A percentile compares a stretch with the other conserved stretches of the same genome.
Evolutionary conservation across 2,797 vertebrate species (phyloP).

Genomic region (Lindbergichthys nudifrons): DNA sequence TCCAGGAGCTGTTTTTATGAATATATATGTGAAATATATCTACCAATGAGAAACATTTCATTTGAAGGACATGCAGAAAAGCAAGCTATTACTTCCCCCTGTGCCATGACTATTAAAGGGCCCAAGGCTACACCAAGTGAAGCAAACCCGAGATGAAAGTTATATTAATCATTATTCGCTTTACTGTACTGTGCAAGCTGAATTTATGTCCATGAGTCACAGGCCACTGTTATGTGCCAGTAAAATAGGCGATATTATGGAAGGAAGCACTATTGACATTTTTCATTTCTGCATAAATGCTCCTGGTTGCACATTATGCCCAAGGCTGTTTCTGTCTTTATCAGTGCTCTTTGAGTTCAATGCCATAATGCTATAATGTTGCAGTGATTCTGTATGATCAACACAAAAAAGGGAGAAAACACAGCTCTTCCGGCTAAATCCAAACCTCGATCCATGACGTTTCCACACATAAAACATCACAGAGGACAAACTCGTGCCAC

Average conservation of each 20-base stretch:
- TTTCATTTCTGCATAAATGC: slow-evolving; percentile 75
- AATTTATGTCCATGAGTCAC: slow-evolving; percentile 76
- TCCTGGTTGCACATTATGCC: slow-evolving; percentile 59
- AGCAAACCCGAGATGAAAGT: slow-evolving; percentile 78
- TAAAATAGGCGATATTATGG: slow-evolving; percentile 72
- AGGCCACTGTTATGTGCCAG: slow-evolving; percentile 60
- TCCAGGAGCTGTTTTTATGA: slow-evolving; percentile 10
- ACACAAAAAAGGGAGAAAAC: not conserved
- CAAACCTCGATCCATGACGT: slow-evolving; percentile 39
- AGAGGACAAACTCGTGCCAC: slow-evolving; percentile 55
- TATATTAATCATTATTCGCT: slow-evolving; percentile 76
- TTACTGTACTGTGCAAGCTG: slow-evolving; percentile 62
- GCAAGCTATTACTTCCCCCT: slow-evolving; percentile 64
- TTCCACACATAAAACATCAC: slow-evolving; percentile 48
- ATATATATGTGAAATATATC: slow-evolving; percentile 24
- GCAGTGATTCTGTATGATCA: not conserved
- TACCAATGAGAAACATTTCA: slow-evolving; percentile 62
- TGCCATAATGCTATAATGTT: slow-evolving; percentile 38
- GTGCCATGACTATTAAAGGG: slow-evolving; percentile 71
- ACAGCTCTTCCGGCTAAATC: slow-evolving; percentile 7
- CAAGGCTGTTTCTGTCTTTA: slow-evolving; percentile 52
- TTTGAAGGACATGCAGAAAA: slow-evolving; percentile 79
- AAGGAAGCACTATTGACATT: slow-evolving; percentile 74
- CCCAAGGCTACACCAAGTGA: slow-evolving; percentile 77
- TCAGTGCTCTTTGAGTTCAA: slow-evolving; percentile 48